These are phyloP conservation scores for Archocentrus centrarchus DNA, from an alignment of 2,113 vertebrate genomes.

Conservation along the genomic window DNA sequence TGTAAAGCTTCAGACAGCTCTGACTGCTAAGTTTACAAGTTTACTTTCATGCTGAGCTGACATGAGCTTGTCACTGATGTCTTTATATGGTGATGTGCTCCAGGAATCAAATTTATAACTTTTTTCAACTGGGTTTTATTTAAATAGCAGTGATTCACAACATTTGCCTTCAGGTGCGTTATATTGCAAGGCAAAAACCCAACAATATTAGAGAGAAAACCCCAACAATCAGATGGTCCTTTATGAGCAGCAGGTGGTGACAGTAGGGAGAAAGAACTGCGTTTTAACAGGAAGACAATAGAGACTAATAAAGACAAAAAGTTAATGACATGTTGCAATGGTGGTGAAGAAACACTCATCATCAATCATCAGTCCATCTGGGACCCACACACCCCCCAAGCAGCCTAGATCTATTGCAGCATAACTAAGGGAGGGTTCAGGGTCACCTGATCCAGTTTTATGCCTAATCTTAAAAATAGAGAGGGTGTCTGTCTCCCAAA, in stretches of 20 bases:
- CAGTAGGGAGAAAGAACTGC: accelerated
- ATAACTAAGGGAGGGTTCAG: no score
- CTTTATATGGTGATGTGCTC: not conserved
- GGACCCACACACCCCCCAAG: no score
- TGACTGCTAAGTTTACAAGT: not conserved
- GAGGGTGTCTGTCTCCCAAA: no score
- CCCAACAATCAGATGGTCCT: not conserved
- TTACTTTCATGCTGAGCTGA: not conserved
- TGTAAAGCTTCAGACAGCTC: not conserved
- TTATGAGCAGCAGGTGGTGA: accelerated
- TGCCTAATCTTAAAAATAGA: no score
- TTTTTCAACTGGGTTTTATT: not conserved
- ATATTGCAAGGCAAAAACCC: not conserved
- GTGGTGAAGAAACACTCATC: no score
- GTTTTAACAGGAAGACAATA: not conserved
- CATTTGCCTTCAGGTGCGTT: not conserved
- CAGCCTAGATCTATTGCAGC: no score
- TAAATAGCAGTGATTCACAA: not conserved
- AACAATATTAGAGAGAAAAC: accelerated
- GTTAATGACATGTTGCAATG: no score
- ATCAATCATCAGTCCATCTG: no score
- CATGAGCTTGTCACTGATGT: not conserved
- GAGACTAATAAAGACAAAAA: no score
- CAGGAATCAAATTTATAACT: not conserved
- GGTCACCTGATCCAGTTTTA: no score